Evolutionary conservation across 2,888 invertebrate species (phyloP), one percentile per base, ranked within the genome.

Genomic region (Thera obeliscata): DNA sequence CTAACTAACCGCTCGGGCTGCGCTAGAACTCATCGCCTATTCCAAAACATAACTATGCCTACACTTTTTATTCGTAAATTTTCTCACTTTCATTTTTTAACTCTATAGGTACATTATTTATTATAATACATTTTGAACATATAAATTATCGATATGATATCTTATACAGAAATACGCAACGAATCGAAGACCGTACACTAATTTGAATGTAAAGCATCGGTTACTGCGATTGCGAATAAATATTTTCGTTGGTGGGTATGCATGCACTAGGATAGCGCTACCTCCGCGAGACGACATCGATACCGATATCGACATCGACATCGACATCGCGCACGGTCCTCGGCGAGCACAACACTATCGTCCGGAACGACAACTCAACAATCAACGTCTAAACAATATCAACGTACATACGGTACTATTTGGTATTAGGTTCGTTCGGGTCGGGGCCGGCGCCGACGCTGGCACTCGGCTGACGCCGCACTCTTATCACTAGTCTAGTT

Each of bases 41-140:
- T 87, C 87, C 80, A 89, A 89, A 92, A 91, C 92, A 88, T 90
- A 87, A 89, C 92, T 93, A 93, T 88, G 84, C 84, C 92, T 91
- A 91, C 82, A 66, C 54, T 62, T 88, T 85, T 91, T 89, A 89
- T 89, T 89, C 88, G 87, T 92, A 87, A 92, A 90, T 92, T 92
- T 92, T 93, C 93, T 93, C 93, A 93, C 93, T 93, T 93, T 93
- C 89, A 88, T 91, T 90, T 89, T 88, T 92, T 89, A 91, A 78
- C 61, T 88, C 91, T 93, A 93, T 90, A 91, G 91, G 90, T 93
- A 93, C 90, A 91, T 90, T 46, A 88, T 74, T 88, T 84, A 89
- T 86, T 91, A 91, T 91, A 89, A 91, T 92, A 93, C 92, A 93
- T 90, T 90, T 91, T 90, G 92, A 93, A 92, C 93, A 92, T 93